These are phyloP conservation scores for Ophion slaviceki DNA, from an alignment of 2,888 invertebrate genomes.

Conservation along the genomic window DNA sequence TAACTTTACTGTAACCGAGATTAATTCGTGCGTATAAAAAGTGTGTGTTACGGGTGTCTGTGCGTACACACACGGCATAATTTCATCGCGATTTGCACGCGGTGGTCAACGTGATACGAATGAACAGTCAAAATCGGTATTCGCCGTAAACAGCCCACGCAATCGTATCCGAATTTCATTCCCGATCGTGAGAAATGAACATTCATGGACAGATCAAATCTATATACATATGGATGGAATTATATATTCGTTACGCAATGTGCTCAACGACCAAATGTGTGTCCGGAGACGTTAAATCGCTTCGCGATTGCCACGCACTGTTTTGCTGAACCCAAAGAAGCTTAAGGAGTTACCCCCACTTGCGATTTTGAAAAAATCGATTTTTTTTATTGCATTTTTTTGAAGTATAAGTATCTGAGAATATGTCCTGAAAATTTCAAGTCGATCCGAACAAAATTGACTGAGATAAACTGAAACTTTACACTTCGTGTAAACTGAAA, in stretches of 20 bases:
- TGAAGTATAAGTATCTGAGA: too few species aligned
- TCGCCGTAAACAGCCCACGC: conserved; percentile 44
- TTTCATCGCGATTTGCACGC: conserved; percentile 65
- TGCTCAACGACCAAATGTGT: not conserved
- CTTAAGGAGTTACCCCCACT: too few species aligned
- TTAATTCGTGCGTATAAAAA: not conserved
- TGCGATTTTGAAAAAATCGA: too few species aligned
- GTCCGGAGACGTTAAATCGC: not conserved
- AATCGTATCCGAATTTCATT: conserved; percentile 23
- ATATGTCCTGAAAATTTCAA: too few species aligned
- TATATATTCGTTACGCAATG: not conserved
- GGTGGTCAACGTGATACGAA: conserved; percentile 69
- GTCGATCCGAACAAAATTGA: too few species aligned
- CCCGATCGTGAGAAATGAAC: not conserved
- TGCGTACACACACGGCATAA: not conserved
- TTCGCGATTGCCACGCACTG: not conserved
- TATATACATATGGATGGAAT: not conserved
- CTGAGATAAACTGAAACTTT: too few species aligned
- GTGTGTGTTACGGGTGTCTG: not conserved
- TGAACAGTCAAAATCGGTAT: conserved; percentile 62
- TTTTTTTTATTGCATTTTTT: too few species aligned
- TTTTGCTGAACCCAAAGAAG: not conserved
- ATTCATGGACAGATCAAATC: not conserved
- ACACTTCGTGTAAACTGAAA: too few species aligned
- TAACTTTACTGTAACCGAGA: not conserved